These are phyloP conservation scores for Phalacrocorax pelagicus DNA, from an alignment of 2,113 vertebrate genomes.

Conservation along the genomic window DNA sequence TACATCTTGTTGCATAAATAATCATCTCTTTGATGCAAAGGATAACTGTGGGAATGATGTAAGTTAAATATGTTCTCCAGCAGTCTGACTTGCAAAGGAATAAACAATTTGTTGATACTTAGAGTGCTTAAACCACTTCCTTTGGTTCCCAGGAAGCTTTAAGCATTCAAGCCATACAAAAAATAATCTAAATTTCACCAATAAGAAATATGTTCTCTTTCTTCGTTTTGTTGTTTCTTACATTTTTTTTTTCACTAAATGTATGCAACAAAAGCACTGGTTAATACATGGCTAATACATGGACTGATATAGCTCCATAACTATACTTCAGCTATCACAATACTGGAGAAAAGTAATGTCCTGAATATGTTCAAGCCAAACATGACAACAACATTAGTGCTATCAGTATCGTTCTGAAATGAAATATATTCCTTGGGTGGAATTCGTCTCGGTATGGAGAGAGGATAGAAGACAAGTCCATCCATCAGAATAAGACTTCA, in stretches of 20 bases:
- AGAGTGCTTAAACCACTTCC: slow-evolving; percentile 8
- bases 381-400: neutral
- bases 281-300: neutral
- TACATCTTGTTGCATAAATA: slow-evolving; percentile 66
- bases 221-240: neutral
- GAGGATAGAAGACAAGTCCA: neutral
- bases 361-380: neutral
- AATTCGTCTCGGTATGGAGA: rapidly evolving
- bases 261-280: neutral
- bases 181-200: slow-evolving; percentile 5
- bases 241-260: neutral
- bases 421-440: neutral
- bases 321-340: neutral
- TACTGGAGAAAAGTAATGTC: neutral
- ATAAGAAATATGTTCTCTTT: neutral
- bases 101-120: slow-evolving; percentile 59
- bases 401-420: neutral
- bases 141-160: slow-evolving; percentile 16
- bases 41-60: slow-evolving; percentile 57
- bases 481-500: neutral
- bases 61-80: slow-evolving; percentile 58
- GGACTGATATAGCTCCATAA: neutral
- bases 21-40: slow-evolving; percentile 63
- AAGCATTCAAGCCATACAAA: neutral
- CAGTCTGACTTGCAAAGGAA: slow-evolving; percentile 46